A percentile compares a stretch with the other conserved stretches of the same genome.
These are phyloP conservation scores for Castor canadensis DNA, from an alignment of 2,113 vertebrate genomes.

Conservation along the genomic window DNA sequence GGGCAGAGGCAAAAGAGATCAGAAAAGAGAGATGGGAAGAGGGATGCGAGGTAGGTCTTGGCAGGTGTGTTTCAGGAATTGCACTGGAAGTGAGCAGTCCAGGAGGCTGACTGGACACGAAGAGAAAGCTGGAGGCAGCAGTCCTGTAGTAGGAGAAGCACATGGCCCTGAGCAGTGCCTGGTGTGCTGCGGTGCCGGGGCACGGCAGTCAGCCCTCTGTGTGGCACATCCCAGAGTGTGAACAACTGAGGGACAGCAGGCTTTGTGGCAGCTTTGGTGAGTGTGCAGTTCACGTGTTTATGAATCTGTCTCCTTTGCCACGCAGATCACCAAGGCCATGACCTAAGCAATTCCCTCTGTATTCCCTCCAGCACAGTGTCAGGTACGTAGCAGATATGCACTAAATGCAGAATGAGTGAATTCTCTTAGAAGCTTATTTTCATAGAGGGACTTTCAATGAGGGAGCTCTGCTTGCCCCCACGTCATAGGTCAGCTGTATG, in stretches of 20 bases:
- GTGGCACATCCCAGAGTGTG: neutral
- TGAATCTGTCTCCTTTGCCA: neutral
- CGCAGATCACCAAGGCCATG: neutral
- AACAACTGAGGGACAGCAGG: neutral
- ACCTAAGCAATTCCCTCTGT: neutral
- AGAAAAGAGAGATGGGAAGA: neutral
- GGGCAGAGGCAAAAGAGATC: neutral
- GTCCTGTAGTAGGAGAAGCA: neutral
- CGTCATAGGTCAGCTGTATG: neutral
- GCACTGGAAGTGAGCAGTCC: neutral
- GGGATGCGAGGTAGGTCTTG: neutral
- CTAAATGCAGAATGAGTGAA: neutral
- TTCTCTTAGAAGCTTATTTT: slow-evolving; percentile 1
- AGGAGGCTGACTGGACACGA: fast-evolving
- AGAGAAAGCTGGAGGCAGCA: neutral
- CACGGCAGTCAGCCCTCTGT: neutral
- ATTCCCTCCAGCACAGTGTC: neutral
- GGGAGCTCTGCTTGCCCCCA: neutral
- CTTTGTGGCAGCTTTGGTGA: neutral
- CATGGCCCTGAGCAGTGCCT: neutral
- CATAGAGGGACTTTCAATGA: neutral
- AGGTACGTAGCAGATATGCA: neutral
- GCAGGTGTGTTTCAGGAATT: neutral
- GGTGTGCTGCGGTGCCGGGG: no score
- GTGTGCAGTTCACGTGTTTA: neutral